Percentiles rank a stretch among this genome's conserved stretches.
Evolutionary conservation across 2,113 vertebrate genomes (phyloP).

Genomic region (Callionymus lyra): DNA sequence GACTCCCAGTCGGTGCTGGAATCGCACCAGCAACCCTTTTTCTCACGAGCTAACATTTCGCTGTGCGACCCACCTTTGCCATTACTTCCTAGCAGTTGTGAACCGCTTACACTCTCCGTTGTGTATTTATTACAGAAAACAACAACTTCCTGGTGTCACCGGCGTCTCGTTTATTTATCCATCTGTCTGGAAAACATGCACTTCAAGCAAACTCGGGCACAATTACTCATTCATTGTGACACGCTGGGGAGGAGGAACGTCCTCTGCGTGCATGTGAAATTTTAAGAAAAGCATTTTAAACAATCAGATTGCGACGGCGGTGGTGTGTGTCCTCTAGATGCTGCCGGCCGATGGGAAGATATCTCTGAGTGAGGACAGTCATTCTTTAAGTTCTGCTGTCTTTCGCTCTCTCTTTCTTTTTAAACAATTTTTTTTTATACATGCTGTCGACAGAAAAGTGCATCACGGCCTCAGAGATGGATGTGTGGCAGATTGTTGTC

Average conservation of each 20-base stretch:
- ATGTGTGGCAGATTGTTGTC: conserved; percentile 61
- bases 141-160: conserved; percentile 17
- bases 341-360: conserved; percentile 45
- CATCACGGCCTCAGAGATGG: conserved; percentile 53
- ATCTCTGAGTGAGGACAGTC: conserved; percentile 52
- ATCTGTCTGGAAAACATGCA: conserved; percentile 23
- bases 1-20: no score
- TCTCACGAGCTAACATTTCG: no score
- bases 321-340: conserved; percentile 69
- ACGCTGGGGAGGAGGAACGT: conserved; percentile 57
- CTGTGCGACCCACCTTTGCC: no score
- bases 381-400: conserved; percentile 60
- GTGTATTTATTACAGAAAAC: conserved; percentile 9
- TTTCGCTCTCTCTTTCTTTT: conserved; percentile 12
- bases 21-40: no score
- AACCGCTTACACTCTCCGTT: no score
- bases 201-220: conserved; percentile 26
- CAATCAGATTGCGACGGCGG: conserved; percentile 56
- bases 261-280: conserved; percentile 58
- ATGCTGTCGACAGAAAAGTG: conserved; percentile 56
- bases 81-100: no score
- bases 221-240: conserved; percentile 60
- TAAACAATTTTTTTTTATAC: conserved; percentile 41
- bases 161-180: conserved; percentile 11
- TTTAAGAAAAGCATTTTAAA: conserved; percentile 57